Percentiles rank a stretch among this genome's conserved stretches.
phyloP scores from a whole-genome alignment of 2,797 vertebrate species.

The Selene dorsalis region DNA sequence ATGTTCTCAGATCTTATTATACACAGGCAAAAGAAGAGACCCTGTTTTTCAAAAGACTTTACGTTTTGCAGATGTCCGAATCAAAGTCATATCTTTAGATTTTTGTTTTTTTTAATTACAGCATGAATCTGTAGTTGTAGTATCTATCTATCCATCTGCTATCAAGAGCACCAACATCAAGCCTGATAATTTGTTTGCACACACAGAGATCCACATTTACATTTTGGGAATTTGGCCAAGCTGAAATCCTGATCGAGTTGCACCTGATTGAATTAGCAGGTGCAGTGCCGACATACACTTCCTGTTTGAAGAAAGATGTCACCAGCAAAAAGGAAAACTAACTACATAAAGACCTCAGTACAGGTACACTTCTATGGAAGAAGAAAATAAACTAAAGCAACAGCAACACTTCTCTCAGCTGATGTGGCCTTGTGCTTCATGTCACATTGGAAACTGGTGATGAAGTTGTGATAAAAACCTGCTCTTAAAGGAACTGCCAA shows the following conservation, averaged over 20 bases:
- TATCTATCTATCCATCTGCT: neutral
- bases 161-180: neutral
- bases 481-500: constrained; percentile 11
- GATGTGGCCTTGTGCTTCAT: neutral
- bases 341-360: neutral
- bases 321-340: neutral
- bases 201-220: constrained; percentile 26
- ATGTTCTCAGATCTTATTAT: neutral
- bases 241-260: constrained; percentile 17
- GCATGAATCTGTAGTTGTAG: neutral
- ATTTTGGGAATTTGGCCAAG: constrained; percentile 37
- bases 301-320: neutral
- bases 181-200: constrained; percentile 7
- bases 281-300: constrained; percentile 10
- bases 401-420: neutral
- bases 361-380: neutral
- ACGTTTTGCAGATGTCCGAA: neutral
- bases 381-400: neutral
- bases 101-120: too few species aligned
- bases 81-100: neutral
- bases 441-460: neutral
- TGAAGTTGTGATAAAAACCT: constrained; percentile 10
- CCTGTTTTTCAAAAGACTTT: neutral
- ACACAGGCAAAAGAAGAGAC: neutral
- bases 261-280: neutral